phyloP scores from a whole-genome alignment of 2,888 invertebrate genomes.

The Rambutsinella grinnellia region DNA sequence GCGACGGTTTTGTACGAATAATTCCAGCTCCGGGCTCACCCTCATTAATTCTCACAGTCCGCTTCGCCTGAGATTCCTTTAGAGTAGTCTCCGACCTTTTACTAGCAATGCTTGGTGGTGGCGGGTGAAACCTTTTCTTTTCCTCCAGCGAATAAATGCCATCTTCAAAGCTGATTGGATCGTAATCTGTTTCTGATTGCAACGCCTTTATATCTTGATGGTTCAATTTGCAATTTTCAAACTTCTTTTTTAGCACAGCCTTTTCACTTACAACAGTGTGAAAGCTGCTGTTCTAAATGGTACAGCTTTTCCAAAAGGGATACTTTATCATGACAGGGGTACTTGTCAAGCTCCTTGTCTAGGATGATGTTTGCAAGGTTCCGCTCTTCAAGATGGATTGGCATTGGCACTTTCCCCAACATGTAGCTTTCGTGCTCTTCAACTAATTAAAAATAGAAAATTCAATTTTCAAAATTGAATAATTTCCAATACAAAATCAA shows the following conservation, averaged over 20 bases:
- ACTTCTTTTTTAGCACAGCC: conserved; percentile 54
- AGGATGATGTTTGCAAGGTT: conserved; percentile 10
- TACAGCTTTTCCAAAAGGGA: conserved; percentile 58
- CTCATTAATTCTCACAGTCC: no score
- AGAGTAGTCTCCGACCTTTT: no score
- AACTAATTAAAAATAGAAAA: conserved; percentile 45
- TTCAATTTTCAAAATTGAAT: neutral
- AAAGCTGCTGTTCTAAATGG: conserved; percentile 61
- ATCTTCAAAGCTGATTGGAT: no score
- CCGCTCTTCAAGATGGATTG: neutral
- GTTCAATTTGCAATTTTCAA: conserved; percentile 55
- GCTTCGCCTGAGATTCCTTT: no score
- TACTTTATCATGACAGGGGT: conserved; percentile 55
- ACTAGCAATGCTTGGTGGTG: no score
- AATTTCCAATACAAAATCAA: neutral
- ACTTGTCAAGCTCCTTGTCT: conserved; percentile 39
- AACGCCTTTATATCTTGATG: no score
- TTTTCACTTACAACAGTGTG: conserved; percentile 65
- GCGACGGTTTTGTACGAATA: neutral
- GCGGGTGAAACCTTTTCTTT: no score
- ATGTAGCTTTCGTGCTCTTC: conserved; percentile 60
- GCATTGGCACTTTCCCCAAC: conserved; percentile 28
- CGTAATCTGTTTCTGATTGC: no score
- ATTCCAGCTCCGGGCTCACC: no score
- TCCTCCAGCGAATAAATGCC: conserved; percentile 1